Evolutionary conservation across 2,797 vertebrate genomes (phyloP).

Genomic region (Microctenopoma steveboyesi): DNA sequence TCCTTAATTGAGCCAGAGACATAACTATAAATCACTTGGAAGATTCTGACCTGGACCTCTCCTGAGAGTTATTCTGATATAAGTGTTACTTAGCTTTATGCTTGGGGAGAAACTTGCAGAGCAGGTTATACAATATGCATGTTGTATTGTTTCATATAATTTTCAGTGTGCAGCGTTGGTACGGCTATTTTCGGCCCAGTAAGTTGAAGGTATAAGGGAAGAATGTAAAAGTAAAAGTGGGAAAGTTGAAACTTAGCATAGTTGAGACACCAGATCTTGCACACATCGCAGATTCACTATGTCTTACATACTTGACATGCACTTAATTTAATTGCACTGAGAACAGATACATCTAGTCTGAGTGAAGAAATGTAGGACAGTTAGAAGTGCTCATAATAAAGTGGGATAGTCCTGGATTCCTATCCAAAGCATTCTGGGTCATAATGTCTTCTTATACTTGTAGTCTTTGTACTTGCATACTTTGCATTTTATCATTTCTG

Average conservation of each 20-base stretch:
- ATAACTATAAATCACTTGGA: slow-evolving; percentile 44
- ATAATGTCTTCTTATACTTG: slow-evolving; percentile 29
- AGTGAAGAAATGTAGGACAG: slow-evolving; percentile 53
- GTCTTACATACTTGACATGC: neutral
- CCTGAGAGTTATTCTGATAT: slow-evolving; percentile 39
- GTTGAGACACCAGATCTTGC: no score
- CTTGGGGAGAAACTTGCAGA: slow-evolving; percentile 27
- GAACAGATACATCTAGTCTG: slow-evolving; percentile 20
- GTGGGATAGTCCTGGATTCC: slow-evolving; percentile 17
- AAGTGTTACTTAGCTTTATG: slow-evolving; percentile 41
- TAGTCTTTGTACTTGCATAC: slow-evolving; percentile 2
- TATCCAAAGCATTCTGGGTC: slow-evolving; percentile 47
- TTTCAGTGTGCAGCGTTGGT: slow-evolving; percentile 1
- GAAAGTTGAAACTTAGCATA: slow-evolving; percentile 2
- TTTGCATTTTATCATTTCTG: neutral
- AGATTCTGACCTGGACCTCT: slow-evolving; percentile 40
- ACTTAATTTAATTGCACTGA: neutral
- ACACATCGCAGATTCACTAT: neutral
- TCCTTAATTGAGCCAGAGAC: slow-evolving; percentile 32
- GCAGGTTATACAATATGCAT: slow-evolving; percentile 34
- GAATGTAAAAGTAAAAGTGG: neutral
- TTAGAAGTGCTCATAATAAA: slow-evolving; percentile 22
- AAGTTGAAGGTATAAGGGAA: neutral
- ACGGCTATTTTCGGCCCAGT: neutral
- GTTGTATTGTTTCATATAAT: slow-evolving; percentile 29